Evolutionary conservation across 2,888 invertebrate genomes (phyloP).

Genomic region (Parthenolecanium corni): DNA sequence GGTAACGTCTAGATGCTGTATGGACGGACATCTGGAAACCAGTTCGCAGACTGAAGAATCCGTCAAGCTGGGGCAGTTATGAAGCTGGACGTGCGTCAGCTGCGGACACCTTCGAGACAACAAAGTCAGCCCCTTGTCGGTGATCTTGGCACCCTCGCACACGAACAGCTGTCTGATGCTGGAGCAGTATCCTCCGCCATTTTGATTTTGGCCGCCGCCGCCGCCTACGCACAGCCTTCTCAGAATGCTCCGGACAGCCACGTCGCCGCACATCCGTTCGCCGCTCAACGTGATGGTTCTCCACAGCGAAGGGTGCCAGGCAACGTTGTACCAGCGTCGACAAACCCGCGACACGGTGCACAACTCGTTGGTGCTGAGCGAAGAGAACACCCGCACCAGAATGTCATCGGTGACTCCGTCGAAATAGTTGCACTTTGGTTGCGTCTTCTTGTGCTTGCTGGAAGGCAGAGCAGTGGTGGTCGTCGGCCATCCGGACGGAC

Average conservation of each 20-base stretch:
- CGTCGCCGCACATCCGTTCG: conserved; percentile 50
- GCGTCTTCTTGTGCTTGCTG: not conserved
- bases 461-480: not conserved
- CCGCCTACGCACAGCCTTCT: conserved; percentile 51
- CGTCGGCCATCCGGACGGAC: conserved; percentile 33
- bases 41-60: conserved; percentile 68
- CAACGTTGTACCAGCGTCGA: conserved; percentile 59
- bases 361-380: conserved; percentile 57
- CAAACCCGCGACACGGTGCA: conserved; percentile 65
- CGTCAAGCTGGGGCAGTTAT: conserved; percentile 60
- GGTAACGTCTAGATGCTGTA: conserved; percentile 74
- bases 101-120: conserved; percentile 70
- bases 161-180: conserved; percentile 55
- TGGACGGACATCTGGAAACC: conserved; percentile 62
- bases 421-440: conserved; percentile 41
- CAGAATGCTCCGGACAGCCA: conserved; percentile 52
- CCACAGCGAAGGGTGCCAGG: conserved; percentile 69
- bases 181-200: conserved; percentile 52
- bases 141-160: conserved; percentile 57
- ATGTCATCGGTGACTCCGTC: conserved; percentile 56
- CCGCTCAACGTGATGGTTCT: conserved; percentile 52
- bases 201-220: too few relatives aligned
- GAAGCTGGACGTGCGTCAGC: conserved; percentile 66
- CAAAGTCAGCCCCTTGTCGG: conserved; percentile 63
- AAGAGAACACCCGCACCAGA: conserved; percentile 55